Evolutionary conservation across 2,888 invertebrate species (phyloP).

Genomic region (Habrosyne pyritoides): DNA sequence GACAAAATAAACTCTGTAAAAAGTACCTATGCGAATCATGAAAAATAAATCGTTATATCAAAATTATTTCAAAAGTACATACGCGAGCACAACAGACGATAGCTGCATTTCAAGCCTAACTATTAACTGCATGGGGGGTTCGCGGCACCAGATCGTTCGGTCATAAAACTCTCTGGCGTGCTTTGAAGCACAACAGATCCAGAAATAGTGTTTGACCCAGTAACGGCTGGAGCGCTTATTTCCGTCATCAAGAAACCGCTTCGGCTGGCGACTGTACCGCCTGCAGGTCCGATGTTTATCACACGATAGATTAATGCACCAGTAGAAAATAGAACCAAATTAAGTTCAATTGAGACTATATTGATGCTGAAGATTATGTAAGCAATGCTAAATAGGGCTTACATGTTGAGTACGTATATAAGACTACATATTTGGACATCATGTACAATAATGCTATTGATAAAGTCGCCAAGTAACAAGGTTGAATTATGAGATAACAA

Average conservation of each 20-base stretch:
- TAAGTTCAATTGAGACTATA: constrained; percentile 3
- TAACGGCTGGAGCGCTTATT: constrained; percentile 81
- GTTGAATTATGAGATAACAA: constrained; percentile 34
- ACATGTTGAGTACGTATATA: neutral
- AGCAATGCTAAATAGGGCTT: neutral
- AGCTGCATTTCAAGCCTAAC: constrained; percentile 44
- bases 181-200: constrained; percentile 71
- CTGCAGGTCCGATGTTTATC: constrained; percentile 56
- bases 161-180: constrained; percentile 68
- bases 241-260: constrained; percentile 74
- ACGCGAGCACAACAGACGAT: constrained; percentile 28
- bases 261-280: constrained; percentile 47
- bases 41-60: neutral
- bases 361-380: neutral
- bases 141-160: constrained; percentile 49
- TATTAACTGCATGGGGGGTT: constrained; percentile 52
- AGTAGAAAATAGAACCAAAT: constrained; percentile 25
- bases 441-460: constrained; percentile 22
- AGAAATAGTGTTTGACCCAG: constrained; percentile 81
- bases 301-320: constrained; percentile 45
- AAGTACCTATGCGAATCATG: constrained; percentile 3
- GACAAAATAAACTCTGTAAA: neutral
- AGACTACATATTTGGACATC: neutral
- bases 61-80: neutral
- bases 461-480: constrained; percentile 33